These are phyloP conservation scores for Micrasema longulum DNA, from an alignment of 1,140 invertebrate species.

Conservation along the genomic window DNA sequence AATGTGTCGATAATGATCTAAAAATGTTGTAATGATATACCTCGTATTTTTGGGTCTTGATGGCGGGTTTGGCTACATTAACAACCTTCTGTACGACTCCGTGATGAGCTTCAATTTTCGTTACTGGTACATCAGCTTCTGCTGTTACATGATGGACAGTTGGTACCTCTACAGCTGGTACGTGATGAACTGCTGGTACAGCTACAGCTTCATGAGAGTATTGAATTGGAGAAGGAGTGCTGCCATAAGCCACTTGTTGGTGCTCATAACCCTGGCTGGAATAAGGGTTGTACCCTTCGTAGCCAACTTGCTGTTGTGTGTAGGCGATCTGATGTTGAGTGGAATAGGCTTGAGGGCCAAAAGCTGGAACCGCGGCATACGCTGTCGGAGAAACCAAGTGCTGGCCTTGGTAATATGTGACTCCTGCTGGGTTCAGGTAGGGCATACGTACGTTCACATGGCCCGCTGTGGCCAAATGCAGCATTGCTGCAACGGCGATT, in stretches of 20 bases:
- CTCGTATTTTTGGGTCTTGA: conserved; percentile 66
- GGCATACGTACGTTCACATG: conserved; percentile 63
- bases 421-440: conserved; percentile 65
- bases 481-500: conserved; percentile 58
- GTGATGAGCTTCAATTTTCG: conserved; percentile 66
- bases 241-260: conserved; percentile 58
- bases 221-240: neutral
- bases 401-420: conserved; percentile 61
- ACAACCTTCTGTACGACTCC: conserved; percentile 68
- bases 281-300: conserved; percentile 10
- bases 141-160: conserved; percentile 66
- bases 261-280: conserved; percentile 48
- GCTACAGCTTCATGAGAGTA: conserved; percentile 16
- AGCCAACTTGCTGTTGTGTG: conserved; percentile 46
- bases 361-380: conserved; percentile 10
- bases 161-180: conserved; percentile 58
- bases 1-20: neutral
- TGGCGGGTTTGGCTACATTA: conserved; percentile 68
- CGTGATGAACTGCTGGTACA: conserved; percentile 46
- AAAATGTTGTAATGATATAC: conserved; percentile 51
- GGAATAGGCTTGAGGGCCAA: conserved; percentile 5
- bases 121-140: conserved; percentile 68
- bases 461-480: conserved; percentile 57
- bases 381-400: conserved; percentile 28
- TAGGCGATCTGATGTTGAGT: conserved; percentile 33